phyloP scores from a whole-genome alignment of 2,113 vertebrate genomes.

The Prionailurus viverrinus region DNA sequence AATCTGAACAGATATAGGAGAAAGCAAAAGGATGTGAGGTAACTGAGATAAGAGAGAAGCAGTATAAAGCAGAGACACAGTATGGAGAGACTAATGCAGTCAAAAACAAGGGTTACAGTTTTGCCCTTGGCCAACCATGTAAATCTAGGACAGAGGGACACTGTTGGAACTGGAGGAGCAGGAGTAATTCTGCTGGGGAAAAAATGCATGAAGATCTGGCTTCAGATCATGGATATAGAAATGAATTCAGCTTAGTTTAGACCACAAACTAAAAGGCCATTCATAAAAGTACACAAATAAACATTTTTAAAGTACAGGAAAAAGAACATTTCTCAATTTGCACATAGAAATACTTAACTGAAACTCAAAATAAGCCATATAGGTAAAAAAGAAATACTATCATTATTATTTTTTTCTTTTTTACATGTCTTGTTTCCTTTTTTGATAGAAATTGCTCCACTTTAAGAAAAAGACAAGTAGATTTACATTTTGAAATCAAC shows the following conservation, averaged over 20 bases:
- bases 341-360: conserved; percentile 19
- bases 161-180: not conserved
- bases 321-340: conserved; percentile 28
- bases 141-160: conserved; percentile 1
- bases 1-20: not conserved
- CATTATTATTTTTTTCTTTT: conserved; percentile 40
- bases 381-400: conserved; percentile 54
- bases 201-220: not conserved
- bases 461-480: conserved; percentile 20
- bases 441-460: conserved; percentile 28
- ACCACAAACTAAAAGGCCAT: conserved; percentile 52
- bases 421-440: not conserved
- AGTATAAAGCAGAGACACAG: not conserved
- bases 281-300: conserved; percentile 38
- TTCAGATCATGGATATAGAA: not conserved
- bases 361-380: conserved; percentile 48
- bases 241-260: conserved; percentile 6
- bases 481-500: conserved; percentile 48
- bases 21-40: conserved; percentile 14
- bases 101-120: not conserved
- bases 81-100: not conserved
- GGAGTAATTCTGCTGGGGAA: not conserved
- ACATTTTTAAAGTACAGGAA: not conserved
- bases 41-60: conserved; percentile 3
- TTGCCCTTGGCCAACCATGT: not conserved